Base-by-base conservation (phyloP, 1,140 invertebrate genomes). In the Heliconius nattereri region DNA sequence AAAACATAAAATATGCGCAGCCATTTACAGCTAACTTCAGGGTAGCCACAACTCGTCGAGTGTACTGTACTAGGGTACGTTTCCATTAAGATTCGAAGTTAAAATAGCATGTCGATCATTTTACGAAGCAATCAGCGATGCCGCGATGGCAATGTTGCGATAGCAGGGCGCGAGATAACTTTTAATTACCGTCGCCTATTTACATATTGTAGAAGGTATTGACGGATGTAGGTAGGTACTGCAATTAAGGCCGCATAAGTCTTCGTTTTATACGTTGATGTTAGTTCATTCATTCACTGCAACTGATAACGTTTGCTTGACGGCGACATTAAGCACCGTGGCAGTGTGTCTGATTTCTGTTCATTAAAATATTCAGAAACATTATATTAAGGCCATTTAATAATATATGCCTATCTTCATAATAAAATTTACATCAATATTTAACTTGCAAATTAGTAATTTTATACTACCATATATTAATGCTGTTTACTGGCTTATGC, bases 141-240 rank as follows among this genome's bases (percentile, higher is more conserved):
- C 79, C 77, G 78, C 84, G 89, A 91, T 89, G 88, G 89, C 87
- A 86, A 78, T 74, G 75, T 82, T 77, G 81, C 85, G 87, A 91
- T 89, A 87, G 87, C 89, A 87, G 87, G 85, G 85, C 86, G 86
- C 81, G 84, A 89, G 92, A 94, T 93, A 93, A 93, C 87, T 88
- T 94, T 94, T 94, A 94, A 94, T 94, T 94, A 92, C 92, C 85
- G 87, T 91, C 90, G 89, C 88, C 88, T 92, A 93, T 94, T 94
- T 94, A 92, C 92, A 93, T 94, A 93, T 87, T 91, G 90, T 88
- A 86, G 89, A 78, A 90, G 89, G 92, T 93, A 92, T 86, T 86
- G 85, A 80, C 85, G 88, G 87, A 92, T 92, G 90, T 35, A 35
- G 32, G 32, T 35, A 35, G 32, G 32, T 92, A 89, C 90, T 85